A percentile compares a stretch with the other conserved stretches of the same genome.
Evolutionary conservation across 2,113 vertebrate species (phyloP).

Genomic region (Gallinago paraguaiae): DNA sequence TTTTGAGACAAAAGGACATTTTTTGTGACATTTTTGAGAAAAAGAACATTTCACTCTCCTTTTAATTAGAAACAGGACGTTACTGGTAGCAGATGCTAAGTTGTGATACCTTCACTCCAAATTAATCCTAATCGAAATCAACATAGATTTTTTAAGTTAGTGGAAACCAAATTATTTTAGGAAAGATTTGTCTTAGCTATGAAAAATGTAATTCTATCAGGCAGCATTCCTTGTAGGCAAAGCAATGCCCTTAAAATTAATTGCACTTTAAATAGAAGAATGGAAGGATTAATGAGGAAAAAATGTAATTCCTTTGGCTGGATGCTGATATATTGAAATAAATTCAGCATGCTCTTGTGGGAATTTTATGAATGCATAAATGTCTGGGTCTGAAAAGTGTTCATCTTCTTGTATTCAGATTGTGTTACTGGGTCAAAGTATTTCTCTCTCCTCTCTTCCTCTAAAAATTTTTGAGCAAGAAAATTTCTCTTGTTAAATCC

Average conservation of each 20-base stretch:
- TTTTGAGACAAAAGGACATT: not conserved
- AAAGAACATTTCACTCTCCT: not conserved
- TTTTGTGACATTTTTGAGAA: not conserved
- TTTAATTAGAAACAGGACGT: not conserved
- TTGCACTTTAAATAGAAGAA: not conserved
- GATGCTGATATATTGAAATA: not conserved
- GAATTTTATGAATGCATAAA: not conserved
- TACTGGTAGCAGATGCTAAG: not conserved
- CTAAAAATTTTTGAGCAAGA: not conserved
- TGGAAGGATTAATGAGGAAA: not conserved
- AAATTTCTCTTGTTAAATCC: not conserved
- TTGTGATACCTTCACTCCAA: not conserved
- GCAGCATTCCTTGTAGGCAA: not conserved
- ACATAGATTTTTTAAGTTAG: not conserved
- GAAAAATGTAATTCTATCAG: not conserved
- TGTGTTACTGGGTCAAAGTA: not conserved
- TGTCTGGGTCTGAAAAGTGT: not conserved
- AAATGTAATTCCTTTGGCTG: not conserved
- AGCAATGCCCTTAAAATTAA: not conserved
- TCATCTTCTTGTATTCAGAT: not conserved
- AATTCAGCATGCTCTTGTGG: fast-evolving
- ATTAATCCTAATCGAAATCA: not conserved
- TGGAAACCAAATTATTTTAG: not conserved
- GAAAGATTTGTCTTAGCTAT: not conserved
- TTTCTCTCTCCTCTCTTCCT: not conserved